These are phyloP conservation scores for Tenthredo notha DNA, from an alignment of 2,888 invertebrate genomes.

Conservation along the genomic window DNA sequence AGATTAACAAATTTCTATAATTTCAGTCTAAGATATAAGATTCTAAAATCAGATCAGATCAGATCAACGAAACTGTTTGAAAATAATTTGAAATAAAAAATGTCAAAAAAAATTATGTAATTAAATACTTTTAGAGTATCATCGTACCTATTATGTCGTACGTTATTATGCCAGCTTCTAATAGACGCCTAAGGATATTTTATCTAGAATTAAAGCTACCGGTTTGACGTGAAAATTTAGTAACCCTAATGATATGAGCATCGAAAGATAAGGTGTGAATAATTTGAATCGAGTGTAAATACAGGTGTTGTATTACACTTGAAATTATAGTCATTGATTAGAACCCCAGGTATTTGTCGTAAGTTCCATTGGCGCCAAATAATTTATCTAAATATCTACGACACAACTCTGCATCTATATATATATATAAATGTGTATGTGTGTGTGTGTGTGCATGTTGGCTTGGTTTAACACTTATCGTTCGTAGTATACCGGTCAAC, in stretches of 20 bases:
- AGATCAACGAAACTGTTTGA: background rate
- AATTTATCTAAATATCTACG: conserved; percentile 10
- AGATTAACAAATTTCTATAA: background rate
- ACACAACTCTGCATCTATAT: background rate
- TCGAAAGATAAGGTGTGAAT: background rate
- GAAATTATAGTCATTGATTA: background rate
- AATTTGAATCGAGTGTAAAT: conserved; percentile 1
- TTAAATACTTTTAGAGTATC: background rate
- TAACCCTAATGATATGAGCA: background rate
- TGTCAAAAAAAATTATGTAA: background rate
- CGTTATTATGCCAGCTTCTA: background rate
- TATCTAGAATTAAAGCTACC: background rate
- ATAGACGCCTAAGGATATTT: background rate
- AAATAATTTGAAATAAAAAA: background rate
- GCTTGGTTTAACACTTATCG: conserved; percentile 24
- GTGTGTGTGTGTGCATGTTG: background rate
- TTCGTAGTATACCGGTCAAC: background rate
- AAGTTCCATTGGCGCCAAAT: background rate
- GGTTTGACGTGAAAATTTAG: background rate
- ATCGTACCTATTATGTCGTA: background rate
- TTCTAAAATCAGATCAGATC: background rate
- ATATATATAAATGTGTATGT: too few species aligned
- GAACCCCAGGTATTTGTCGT: background rate
- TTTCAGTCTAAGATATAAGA: background rate
- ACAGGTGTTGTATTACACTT: background rate